Evolutionary conservation across 2,797 vertebrate genomes (phyloP), one percentile per base, ranked within the genome.

Genomic region (Cirrhinus molitorella): DNA sequence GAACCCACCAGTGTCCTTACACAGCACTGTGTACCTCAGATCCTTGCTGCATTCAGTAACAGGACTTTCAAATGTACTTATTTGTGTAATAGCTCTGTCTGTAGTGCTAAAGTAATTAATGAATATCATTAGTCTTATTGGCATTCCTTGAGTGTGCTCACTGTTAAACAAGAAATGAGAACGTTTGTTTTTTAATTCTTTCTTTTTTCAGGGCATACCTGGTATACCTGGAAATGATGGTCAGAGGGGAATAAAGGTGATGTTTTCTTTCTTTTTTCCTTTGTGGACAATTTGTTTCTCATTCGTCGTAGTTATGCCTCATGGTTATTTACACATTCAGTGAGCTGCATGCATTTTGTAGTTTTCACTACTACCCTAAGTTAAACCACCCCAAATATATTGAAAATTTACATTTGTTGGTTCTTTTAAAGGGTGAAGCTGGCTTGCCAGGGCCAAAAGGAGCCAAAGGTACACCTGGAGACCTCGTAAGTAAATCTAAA

Each of bases 211-310:
- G 98, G 98, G 98, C 87, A 92, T 97, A 86, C 96, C 96, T 87
- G 98, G 98, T 84, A 94, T 96, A 84, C 95, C 96, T 92, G 98
- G 97, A 93, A 94, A 81, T 91, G 93, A 93, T 85, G 98, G 98
- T 59, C 78, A 92, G 83, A 91, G 90, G 85, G 98, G 98, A 90
- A 93, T 93, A 88, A 98, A 99, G 96, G 98, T 96, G 59, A 93
- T 89, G 51, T 79, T 59, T 25, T 81, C 45, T 53, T 79, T 59
- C 45, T 40, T 47, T 7, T 37, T 74, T 74, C 12, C 19, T 45
- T 8, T 57, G 34, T 40, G 13, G n/a, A 23, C 9, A 16, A 23
- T 19, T 68, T 25, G 13, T 55, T 55, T 40, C 7, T 9, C 17
- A 68, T 25, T 28, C 55, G 47, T 57, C 65, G 11, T 67, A 43